Evolutionary conservation across 1,140 invertebrate genomes (phyloP).

Genomic region (Cataglyphis hispanica): DNA sequence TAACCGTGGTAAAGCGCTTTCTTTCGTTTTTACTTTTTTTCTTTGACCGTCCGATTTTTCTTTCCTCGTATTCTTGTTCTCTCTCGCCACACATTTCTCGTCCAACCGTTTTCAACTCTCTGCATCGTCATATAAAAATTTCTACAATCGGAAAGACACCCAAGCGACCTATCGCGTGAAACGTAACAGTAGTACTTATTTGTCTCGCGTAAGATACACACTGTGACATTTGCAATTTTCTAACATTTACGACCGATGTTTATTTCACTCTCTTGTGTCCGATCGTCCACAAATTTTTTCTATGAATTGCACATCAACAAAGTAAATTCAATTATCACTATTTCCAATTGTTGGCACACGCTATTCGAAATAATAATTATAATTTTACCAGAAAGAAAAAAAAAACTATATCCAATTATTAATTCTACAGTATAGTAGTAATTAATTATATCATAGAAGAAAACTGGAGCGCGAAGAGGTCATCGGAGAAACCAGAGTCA

Average conservation of each 20-base stretch:
- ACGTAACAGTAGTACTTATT: constrained; percentile 37
- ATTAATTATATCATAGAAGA: too few species aligned
- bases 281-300: background rate
- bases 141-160: constrained; percentile 12
- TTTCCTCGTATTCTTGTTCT: background rate
- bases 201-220: constrained; percentile 35
- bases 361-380: too few species aligned
- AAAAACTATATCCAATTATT: too few species aligned
- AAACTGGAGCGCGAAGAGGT: too few species aligned
- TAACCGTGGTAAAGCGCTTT: background rate
- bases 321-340: background rate
- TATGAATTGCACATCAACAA: background rate
- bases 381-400: too few species aligned
- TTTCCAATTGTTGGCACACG: background rate
- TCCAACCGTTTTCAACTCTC: background rate
- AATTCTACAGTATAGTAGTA: too few species aligned
- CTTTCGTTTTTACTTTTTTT: constrained; percentile 26
- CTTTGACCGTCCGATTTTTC: background rate
- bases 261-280: background rate
- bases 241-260: constrained; percentile 10
- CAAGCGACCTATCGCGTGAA: constrained; percentile 18
- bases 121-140: background rate
- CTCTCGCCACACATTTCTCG: constrained; percentile 8
- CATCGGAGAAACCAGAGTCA: too few species aligned
- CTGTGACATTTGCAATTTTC: constrained; percentile 33